Evolutionary conservation across 2,797 vertebrate genomes (phyloP).

Genomic region (Pogoniulus pusillus): DNA sequence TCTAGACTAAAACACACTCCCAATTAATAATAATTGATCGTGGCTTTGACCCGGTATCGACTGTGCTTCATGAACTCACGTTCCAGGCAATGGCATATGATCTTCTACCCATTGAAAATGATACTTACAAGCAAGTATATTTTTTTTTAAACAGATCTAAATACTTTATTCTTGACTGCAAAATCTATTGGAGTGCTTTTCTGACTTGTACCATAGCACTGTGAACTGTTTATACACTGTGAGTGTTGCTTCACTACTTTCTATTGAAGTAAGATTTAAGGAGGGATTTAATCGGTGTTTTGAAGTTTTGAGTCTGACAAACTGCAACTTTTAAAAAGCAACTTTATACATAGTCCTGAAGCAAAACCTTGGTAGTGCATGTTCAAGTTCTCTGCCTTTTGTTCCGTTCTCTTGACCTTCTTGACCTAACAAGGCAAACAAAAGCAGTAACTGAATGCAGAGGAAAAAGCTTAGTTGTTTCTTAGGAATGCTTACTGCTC

Average conservation of each 20-base stretch:
- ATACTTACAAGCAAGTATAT: constrained; percentile 90
- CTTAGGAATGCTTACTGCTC: neutral
- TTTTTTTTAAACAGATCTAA: neutral
- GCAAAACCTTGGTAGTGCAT: neutral
- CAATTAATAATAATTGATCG: constrained; percentile 94
- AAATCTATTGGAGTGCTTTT: neutral
- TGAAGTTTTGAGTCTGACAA: neutral
- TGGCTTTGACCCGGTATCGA: constrained; percentile 93
- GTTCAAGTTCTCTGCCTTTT: neutral
- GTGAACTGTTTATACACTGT: neutral
- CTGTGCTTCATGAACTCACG: constrained; percentile 95
- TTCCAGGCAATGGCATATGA: constrained; percentile 99
- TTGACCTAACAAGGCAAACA: neutral
- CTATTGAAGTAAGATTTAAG: no score
- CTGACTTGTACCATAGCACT: neutral
- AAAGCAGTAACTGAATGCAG: neutral
- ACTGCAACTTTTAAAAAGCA: neutral
- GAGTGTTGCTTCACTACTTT: neutral
- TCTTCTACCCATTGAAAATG: constrained; percentile 87
- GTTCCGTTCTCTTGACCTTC: neutral
- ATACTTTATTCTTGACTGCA: neutral
- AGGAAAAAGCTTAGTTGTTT: neutral
- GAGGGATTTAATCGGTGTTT: neutral
- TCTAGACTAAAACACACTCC: constrained; percentile 91
- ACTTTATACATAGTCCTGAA: neutral